Conservation (phyloP, 2,113 vertebrate genomes). For the Bagarius yarrelli region DNA sequence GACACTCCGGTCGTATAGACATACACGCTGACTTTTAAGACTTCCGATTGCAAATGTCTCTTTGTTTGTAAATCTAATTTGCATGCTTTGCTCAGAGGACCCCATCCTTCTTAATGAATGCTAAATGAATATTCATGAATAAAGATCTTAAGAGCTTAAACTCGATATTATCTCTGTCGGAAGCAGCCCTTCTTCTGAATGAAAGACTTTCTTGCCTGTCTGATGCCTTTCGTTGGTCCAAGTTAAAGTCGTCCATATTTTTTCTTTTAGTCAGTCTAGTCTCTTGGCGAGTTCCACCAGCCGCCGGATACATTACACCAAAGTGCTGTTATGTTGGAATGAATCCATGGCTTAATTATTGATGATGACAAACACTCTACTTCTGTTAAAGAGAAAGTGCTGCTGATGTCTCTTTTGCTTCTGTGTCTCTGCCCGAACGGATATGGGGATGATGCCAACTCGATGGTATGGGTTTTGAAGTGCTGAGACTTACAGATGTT, state of each 20-base stretch:
- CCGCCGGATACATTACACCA: constrained; percentile 7
- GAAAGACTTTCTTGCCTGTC: neutral
- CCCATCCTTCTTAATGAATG: neutral
- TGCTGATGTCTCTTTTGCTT: constrained; percentile 5
- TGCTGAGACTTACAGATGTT: constrained; percentile 17
- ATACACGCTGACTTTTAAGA: too few relatives aligned
- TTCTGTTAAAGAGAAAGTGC: constrained; percentile 12
- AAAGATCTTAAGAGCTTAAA: neutral
- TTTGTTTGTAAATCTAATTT: neutral
- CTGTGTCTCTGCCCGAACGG: neutral
- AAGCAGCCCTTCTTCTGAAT: neutral
- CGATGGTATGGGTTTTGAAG: neutral
- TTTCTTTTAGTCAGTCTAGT: neutral
- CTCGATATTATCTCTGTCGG: neutral
- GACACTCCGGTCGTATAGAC: too few relatives aligned
- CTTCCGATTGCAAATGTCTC: neutral
- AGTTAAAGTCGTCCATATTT: neutral
- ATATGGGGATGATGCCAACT: neutral
- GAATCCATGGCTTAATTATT: constrained; percentile 39
- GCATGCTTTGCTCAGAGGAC: neutral
- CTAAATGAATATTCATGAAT: constrained; percentile 23
- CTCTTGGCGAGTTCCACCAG: neutral
- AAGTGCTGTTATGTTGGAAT: constrained; percentile 30
- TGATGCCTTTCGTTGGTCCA: too few relatives aligned
- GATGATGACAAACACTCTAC: constrained; percentile 33